Conservation (phyloP, 2,888 invertebrate genomes). For the Steinernema hermaphroditum region DNA sequence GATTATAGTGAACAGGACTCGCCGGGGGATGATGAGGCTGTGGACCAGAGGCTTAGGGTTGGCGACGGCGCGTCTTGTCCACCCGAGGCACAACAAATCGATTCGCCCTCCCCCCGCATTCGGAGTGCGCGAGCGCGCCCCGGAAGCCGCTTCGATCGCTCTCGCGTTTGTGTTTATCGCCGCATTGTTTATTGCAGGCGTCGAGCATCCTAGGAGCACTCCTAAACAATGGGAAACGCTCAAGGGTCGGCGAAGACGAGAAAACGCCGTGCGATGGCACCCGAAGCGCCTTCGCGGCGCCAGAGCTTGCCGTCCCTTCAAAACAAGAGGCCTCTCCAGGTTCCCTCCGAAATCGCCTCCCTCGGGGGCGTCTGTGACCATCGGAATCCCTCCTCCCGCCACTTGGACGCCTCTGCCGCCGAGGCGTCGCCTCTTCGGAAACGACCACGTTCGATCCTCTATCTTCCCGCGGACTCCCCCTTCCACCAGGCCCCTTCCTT, state of each 20-base stretch:
- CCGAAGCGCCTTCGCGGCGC: not conserved
- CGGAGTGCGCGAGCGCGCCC: not conserved
- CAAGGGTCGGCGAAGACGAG: constrained; percentile 6
- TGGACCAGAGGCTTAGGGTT: not conserved
- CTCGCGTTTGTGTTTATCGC: not conserved
- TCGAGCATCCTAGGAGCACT: not conserved
- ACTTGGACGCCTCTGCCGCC: not conserved
- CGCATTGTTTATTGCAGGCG: not conserved
- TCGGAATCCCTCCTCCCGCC: not conserved
- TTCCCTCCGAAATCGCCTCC: not conserved
- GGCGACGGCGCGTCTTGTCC: not conserved
- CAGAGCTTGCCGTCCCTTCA: not conserved
- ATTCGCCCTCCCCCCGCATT: not conserved
- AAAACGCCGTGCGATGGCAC: not conserved
- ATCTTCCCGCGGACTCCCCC: not conserved
- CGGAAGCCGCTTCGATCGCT: not conserved
- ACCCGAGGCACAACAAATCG: not conserved
- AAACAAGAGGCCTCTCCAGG: not conserved
- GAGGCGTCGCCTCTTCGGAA: constrained; percentile 11
- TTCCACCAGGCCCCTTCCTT: not conserved
- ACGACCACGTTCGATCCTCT: not conserved
- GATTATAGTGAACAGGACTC: not conserved
- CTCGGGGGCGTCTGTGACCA: not conserved
- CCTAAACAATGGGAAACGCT: constrained; percentile 14
- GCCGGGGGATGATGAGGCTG: not conserved